Conservation (phyloP, 2,113 vertebrate species). For the Syrmaticus mikado region DNA sequence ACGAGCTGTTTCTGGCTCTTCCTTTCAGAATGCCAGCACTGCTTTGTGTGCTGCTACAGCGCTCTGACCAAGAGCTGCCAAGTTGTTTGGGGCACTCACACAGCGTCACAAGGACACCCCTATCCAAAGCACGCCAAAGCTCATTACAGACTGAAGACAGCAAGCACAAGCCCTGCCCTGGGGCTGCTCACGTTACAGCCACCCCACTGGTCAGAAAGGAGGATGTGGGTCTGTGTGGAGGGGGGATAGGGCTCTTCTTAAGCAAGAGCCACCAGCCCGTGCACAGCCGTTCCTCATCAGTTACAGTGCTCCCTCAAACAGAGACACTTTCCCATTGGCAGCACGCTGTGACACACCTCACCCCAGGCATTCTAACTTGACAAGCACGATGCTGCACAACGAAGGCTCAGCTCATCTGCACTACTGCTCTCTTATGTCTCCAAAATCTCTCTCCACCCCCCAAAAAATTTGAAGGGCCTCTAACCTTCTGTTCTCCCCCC, state of each 20-base stretch:
- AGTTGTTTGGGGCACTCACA: background rate
- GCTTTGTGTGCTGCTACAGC: background rate
- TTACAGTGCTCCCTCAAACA: background rate
- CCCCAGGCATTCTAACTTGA: background rate
- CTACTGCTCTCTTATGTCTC: background rate
- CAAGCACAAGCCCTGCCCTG: background rate
- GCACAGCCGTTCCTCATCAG: background rate
- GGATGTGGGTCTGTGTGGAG: background rate
- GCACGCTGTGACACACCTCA: background rate
- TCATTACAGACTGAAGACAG: background rate
- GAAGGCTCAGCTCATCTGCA: background rate
- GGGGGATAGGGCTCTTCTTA: background rate
- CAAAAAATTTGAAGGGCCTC: background rate
- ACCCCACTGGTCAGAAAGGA: background rate
- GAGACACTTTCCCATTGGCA: background rate
- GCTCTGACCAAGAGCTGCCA: background rate
- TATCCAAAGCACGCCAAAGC: background rate
- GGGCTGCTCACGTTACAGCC: background rate
- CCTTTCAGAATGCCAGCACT: background rate
- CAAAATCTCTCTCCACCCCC: background rate
- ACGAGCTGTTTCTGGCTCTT: constrained; percentile 6
- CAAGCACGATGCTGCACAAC: accelerated
- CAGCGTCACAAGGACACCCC: background rate
- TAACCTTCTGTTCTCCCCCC: background rate
- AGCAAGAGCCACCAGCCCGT: background rate